These are phyloP conservation scores for Drosophila anomelani DNA, from an alignment of 2,888 invertebrate species.

Conservation along the genomic window DNA sequence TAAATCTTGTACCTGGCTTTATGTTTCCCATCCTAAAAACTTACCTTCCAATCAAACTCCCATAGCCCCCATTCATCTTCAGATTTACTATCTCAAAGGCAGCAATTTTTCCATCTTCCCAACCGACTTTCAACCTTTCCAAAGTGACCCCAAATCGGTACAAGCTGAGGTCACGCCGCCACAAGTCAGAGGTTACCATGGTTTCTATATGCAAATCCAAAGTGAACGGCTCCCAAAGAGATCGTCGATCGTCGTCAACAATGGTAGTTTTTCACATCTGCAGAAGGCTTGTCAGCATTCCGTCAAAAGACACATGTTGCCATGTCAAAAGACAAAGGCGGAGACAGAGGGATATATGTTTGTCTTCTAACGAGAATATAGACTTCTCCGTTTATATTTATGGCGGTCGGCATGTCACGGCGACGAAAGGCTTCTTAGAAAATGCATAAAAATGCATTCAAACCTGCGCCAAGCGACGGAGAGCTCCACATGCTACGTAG, in stretches of 20 bases:
- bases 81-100: constrained; percentile 8
- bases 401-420: constrained; percentile 59
- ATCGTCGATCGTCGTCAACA: constrained; percentile 9
- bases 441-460: constrained; percentile 30
- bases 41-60: neutral
- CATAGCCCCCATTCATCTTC: neutral
- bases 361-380: constrained; percentile 65
- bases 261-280: constrained; percentile 19
- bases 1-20: neutral
- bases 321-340: constrained; percentile 64
- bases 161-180: constrained; percentile 21
- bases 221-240: constrained; percentile 36
- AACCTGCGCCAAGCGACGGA: constrained; percentile 30
- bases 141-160: constrained; percentile 27
- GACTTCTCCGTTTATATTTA: constrained; percentile 72
- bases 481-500: constrained; percentile 33
- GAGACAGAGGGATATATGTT: constrained; percentile 48
- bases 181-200: constrained; percentile 22
- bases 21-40: no score
- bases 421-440: constrained; percentile 76
- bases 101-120: constrained; percentile 9
- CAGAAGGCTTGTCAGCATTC: constrained; percentile 41
- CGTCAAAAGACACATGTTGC: constrained; percentile 60
- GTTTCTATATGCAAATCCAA: constrained; percentile 31
- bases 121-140: constrained; percentile 40